phyloP scores from a whole-genome alignment of 2,113 vertebrate species.

The Parotia lawesii region DNA sequence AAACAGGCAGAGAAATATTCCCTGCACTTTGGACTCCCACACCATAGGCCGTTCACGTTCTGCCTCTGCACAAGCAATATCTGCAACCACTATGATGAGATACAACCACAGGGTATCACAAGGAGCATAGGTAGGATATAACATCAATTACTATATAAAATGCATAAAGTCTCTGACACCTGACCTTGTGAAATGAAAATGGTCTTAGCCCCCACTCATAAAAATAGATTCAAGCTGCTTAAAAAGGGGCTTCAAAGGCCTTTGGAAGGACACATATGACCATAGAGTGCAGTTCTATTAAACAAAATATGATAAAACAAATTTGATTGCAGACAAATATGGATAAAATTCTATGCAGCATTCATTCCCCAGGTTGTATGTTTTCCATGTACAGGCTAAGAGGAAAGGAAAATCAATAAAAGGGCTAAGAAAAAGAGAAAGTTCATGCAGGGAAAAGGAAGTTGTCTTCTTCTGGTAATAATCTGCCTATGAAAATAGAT shows the following conservation, averaged over 20 bases:
- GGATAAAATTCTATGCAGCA: background rate
- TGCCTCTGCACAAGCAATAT: background rate
- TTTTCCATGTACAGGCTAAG: background rate
- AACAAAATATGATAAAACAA: background rate
- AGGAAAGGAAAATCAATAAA: background rate
- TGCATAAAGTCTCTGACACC: background rate
- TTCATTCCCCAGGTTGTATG: background rate
- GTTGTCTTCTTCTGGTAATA: background rate
- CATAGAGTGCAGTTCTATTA: background rate
- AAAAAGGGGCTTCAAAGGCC: background rate
- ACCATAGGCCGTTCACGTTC: accelerated
- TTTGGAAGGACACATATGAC: background rate
- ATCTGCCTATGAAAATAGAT: background rate
- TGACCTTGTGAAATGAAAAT: background rate
- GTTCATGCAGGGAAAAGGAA: background rate
- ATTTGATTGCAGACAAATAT: background rate
- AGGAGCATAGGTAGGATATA: background rate
- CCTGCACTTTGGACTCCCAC: too few relatives aligned
- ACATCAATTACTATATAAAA: background rate
- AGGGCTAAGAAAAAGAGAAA: background rate
- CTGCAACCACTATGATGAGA: background rate
- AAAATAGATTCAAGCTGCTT: background rate
- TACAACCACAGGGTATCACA: background rate
- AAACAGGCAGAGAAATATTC: too few relatives aligned
- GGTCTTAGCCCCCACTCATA: background rate